Percentiles rank a stretch among this genome's conserved stretches.
Evolutionary conservation across 1,140 invertebrate species (phyloP).

Genomic region (Anoplophora glabripennis): DNA sequence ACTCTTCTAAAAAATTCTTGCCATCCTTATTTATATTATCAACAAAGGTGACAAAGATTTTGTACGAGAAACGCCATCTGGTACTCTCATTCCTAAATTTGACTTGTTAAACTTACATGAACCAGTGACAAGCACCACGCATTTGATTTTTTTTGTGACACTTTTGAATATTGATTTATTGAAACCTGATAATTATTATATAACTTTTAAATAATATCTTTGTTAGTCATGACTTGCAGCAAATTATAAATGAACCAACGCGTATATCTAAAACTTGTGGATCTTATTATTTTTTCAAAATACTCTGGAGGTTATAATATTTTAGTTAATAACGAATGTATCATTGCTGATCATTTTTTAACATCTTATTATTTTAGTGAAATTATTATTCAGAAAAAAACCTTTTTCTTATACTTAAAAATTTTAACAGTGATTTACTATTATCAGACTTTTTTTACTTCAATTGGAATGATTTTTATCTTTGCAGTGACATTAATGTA

Average conservation of each 20-base stretch:
- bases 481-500: background rate
- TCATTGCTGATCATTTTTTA: background rate
- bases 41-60: no score
- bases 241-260: background rate
- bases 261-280: background rate
- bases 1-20: no score
- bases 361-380: background rate
- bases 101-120: no score
- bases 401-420: background rate
- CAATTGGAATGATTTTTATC: background rate
- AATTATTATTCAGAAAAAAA: background rate
- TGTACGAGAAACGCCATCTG: no score
- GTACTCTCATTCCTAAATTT: no score
- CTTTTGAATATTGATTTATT: no score
- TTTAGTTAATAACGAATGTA: background rate
- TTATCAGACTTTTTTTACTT: background rate
- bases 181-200: no score
- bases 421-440: background rate
- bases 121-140: no score
- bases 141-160: no score
- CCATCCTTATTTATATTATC: no score
- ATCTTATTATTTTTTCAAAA: background rate
- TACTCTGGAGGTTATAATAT: background rate
- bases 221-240: no score
- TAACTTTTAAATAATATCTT: no score